phyloP scores from a whole-genome alignment of 2,888 invertebrate genomes.

The Hermaeophaga mercurialis region DNA sequence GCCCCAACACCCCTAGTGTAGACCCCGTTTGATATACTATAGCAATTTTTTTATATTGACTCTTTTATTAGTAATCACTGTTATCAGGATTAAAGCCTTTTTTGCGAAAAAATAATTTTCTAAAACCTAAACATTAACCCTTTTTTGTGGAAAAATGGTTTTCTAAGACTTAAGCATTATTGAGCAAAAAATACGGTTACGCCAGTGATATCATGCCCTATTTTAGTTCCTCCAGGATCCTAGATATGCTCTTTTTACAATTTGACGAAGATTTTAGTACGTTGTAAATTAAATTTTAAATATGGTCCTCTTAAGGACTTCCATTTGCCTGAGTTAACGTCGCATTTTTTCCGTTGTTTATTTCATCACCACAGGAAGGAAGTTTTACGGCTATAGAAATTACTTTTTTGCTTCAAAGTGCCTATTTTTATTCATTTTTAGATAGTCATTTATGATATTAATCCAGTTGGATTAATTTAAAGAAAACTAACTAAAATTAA shows the following conservation, averaged over 20 bases:
- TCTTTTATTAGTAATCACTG: too few relatives aligned
- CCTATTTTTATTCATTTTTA: conserved; percentile 6
- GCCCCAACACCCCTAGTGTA: too few relatives aligned
- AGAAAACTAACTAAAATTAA: too few relatives aligned
- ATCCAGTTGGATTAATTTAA: too few relatives aligned
- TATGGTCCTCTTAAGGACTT: conserved; percentile 20
- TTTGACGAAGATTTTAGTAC: conserved; percentile 15
- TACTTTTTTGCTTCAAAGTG: conserved; percentile 4
- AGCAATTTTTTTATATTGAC: too few relatives aligned
- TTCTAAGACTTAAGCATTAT: too few relatives aligned
- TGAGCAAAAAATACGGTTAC: background rate
- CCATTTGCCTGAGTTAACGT: conserved; percentile 14
- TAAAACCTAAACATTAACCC: too few relatives aligned
- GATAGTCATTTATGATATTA: background rate
- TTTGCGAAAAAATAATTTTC: too few relatives aligned
- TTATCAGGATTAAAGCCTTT: too few relatives aligned
- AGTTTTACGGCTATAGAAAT: conserved; percentile 4
- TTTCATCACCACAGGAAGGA: background rate
- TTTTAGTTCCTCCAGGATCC: background rate
- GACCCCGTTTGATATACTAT: too few relatives aligned
- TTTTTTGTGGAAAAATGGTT: too few relatives aligned
- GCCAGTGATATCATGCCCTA: background rate
- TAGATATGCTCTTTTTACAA: conserved; percentile 7
- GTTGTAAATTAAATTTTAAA: conserved; percentile 21
- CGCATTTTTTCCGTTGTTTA: conserved; percentile 12